phyloP scores from a whole-genome alignment of 2,113 vertebrate species.

The Illadopsis cleaveri region DNA sequence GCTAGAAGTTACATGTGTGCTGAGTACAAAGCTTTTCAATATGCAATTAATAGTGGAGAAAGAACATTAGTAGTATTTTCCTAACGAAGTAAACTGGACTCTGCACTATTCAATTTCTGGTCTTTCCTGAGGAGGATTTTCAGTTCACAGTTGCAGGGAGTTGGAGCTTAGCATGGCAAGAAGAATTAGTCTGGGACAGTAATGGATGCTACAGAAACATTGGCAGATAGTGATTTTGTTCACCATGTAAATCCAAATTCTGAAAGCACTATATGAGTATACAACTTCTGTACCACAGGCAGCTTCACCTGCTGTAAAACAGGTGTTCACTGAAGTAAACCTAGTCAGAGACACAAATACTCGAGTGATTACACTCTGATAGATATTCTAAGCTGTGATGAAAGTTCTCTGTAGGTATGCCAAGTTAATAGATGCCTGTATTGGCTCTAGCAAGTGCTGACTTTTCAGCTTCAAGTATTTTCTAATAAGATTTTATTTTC shows the following conservation, averaged over 20 bases:
- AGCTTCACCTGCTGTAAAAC: background rate
- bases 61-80: background rate
- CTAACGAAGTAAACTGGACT: background rate
- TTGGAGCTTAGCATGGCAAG: background rate
- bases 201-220: background rate
- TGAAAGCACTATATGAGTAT: background rate
- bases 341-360: background rate
- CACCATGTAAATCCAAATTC: background rate
- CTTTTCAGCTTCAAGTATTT: background rate
- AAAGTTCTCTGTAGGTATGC: background rate
- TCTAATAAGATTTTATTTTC: background rate
- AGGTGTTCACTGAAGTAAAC: background rate
- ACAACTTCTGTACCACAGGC: background rate
- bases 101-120: background rate
- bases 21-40: background rate
- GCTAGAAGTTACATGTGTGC: accelerated
- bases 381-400: background rate
- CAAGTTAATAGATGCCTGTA: background rate
- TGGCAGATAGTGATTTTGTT: background rate
- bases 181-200: background rate
- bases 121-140: background rate
- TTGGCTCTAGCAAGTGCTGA: background rate
- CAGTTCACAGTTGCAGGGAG: background rate
- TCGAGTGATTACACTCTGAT: background rate
- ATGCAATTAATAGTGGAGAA: background rate